Evolutionary conservation across 2,888 invertebrate species (phyloP), one percentile per base, ranked within the genome.

Genomic region (Malacosoma neustria): DNA sequence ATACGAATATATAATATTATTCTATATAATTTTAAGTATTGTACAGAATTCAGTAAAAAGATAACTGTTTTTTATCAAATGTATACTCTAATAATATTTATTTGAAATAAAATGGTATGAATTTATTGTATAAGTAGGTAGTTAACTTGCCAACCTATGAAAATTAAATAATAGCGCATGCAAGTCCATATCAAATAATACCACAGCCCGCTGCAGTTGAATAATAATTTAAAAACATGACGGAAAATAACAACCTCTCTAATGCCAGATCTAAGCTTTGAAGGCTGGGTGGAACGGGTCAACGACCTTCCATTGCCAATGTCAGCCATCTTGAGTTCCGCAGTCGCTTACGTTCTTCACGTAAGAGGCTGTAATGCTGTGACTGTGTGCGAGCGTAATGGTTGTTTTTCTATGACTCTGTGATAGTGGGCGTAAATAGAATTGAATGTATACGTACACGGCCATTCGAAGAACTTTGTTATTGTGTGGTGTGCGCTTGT

Each of bases 291-390:
- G 70, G 69, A 73, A 58, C 52, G 68, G 82, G 68, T 82, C 81
- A 72, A 65, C 54, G 82, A 81, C 74, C 76, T 55, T 48, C 81
- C 85, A 85, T 81, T 85, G 85, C 85, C 85, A 85, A 85, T 85
- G 85, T 84, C 85, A 85, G 85, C 84, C 84, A 84, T 82, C 77
- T 84, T 82, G 81, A 79, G 81, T 84, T 82, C 84, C 84, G 84
- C 82, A 75, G 68, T 79, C 72, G 82, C 81, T 84, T 82, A 81
- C 80, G 80, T 80, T 73, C 80, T 71, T 80, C 81, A 84, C 84
- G 84, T 84, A 84, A 84, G 84, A 84, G 74, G 79, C 82, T 80
- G 84, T 84, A 84, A 84, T 66, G 61, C 58, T 61, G 58, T 59
- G 58, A 51, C 51, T 57, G 84, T 85, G 82, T 81, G 84, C 38